Percentiles rank a stretch among this genome's conserved stretches.
Evolutionary conservation across 2,888 invertebrate species (phyloP).

Genomic region (Mimachlamys varia): DNA sequence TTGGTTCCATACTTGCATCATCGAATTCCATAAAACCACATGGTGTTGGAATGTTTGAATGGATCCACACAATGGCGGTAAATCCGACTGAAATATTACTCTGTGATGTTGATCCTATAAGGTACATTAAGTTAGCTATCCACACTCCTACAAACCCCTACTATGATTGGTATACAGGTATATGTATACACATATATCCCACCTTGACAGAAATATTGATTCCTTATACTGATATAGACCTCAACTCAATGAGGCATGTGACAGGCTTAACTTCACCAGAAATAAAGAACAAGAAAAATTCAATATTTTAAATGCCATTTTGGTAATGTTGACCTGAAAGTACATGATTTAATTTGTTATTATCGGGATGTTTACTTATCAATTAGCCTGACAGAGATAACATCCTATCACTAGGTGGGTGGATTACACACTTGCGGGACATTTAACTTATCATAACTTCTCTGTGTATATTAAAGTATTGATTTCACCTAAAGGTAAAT

Average conservation of each 20-base stretch:
- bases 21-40: not conserved
- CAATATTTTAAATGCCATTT: constrained; percentile 31
- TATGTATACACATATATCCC: not conserved
- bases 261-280: not conserved
- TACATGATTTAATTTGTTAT: constrained; percentile 11
- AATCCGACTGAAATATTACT: not conserved
- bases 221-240: constrained; percentile 16
- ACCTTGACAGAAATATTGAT: constrained; percentile 36
- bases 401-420: not conserved
- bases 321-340: not conserved
- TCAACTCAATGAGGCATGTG: constrained; percentile 34
- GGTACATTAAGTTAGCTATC: not conserved
- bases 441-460: not conserved
- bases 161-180: not conserved
- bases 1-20: not conserved
- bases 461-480: not conserved
- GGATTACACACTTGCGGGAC: not conserved
- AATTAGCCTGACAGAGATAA: not conserved
- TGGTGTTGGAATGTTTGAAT: not conserved
- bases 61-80: not conserved
- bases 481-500: not conserved
- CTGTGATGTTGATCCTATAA: not conserved
- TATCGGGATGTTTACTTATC: not conserved
- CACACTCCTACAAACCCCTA: not conserved
- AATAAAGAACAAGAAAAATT: not conserved